Evolutionary conservation across 2,113 vertebrate genomes (phyloP).

Genomic region (Cololabis saira): DNA sequence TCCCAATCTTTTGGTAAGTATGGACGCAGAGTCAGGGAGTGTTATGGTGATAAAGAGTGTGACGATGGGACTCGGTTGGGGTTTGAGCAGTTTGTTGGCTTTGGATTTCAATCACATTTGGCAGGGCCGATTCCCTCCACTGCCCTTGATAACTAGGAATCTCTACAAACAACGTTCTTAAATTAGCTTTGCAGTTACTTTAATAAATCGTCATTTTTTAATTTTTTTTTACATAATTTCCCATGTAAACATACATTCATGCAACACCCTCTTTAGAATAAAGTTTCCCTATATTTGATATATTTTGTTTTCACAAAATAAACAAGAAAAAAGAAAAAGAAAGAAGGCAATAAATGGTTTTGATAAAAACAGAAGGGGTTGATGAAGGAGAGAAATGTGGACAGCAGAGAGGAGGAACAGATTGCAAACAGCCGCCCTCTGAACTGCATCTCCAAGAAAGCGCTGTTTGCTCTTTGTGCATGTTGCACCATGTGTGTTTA

Average conservation of each 20-base stretch:
- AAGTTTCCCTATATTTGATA: conserved; percentile 84
- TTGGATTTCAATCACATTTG: conserved; percentile 60
- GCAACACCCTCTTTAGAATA: conserved; percentile 87
- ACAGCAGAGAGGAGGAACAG: conserved; percentile 52
- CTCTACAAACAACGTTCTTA: conserved; percentile 78
- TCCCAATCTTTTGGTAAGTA: conserved; percentile 25
- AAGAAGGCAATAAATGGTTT: conserved; percentile 55
- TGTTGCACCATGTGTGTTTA: background rate
- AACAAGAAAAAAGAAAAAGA: conserved; percentile 55
- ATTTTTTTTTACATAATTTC: conserved; percentile 77
- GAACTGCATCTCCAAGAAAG: conserved; percentile 56
- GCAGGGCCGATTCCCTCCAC: conserved; percentile 60
- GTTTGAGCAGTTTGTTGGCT: conserved; percentile 61
- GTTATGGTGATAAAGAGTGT: conserved; percentile 43
- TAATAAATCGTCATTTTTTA: conserved; percentile 70
- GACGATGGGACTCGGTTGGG: conserved; percentile 23
- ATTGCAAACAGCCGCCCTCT: conserved; percentile 42
- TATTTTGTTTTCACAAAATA: conserved; percentile 72
- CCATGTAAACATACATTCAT: conserved; percentile 89
- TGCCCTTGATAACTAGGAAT: conserved; percentile 69
- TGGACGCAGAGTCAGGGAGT: conserved; percentile 23
- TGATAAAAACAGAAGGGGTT: conserved; percentile 27
- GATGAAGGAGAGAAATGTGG: conserved; percentile 46
- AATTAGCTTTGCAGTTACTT: conserved; percentile 73
- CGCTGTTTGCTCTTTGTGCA: conserved; percentile 7